These are phyloP conservation scores for Siphlonurus alternatus DNA, from an alignment of 2,888 invertebrate genomes.

Conservation along the genomic window DNA sequence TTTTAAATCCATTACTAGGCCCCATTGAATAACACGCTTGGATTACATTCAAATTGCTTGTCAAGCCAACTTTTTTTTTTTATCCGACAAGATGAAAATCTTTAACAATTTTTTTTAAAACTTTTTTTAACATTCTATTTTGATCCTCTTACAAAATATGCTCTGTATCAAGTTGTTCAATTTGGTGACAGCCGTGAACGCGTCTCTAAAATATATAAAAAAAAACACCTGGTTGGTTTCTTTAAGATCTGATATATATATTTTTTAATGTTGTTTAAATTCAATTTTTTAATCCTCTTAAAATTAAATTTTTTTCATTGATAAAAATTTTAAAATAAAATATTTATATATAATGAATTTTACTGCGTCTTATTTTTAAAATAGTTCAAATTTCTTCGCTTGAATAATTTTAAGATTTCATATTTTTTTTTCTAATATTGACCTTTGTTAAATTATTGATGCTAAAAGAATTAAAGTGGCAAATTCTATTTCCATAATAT, in stretches of 20 bases:
- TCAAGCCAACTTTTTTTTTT: background rate
- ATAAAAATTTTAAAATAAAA: too few relatives aligned
- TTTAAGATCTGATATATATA: background rate
- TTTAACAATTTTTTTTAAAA: background rate
- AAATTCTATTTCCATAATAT: too few relatives aligned
- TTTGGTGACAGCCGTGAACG: background rate
- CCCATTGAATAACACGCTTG: background rate
- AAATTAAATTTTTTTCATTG: too few relatives aligned
- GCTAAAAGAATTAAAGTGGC: too few relatives aligned
- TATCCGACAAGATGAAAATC: background rate
- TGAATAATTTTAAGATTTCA: too few relatives aligned
- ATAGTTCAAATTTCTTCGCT: too few relatives aligned
- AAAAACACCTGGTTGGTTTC: background rate
- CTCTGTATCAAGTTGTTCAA: background rate
- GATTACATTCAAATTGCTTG: background rate
- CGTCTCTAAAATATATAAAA: background rate
- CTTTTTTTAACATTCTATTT: background rate
- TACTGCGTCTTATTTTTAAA: too few relatives aligned
- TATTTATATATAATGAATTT: too few relatives aligned
- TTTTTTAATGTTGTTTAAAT: background rate
- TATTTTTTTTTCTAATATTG: too few relatives aligned
- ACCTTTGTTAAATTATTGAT: too few relatives aligned
- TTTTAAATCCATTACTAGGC: background rate
- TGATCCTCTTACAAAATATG: background rate
- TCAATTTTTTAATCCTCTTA: background rate